Percentiles rank a stretch among this genome's conserved stretches.
These are phyloP conservation scores for Strigamia crassipes DNA, from an alignment of 2,888 invertebrate species.

Conservation along the genomic window DNA sequence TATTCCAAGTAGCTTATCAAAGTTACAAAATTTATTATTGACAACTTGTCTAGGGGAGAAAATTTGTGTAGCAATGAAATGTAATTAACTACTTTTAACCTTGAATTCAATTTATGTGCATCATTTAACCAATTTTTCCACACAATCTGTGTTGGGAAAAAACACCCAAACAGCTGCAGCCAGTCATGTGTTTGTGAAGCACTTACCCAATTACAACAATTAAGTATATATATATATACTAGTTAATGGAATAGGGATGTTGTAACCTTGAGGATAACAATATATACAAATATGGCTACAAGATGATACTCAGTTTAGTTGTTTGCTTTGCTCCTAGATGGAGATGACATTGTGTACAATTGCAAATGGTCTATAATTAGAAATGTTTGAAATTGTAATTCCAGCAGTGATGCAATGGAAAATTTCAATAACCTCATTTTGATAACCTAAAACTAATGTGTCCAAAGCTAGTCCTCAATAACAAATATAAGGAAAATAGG, in stretches of 20 bases:
- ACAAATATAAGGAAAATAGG: background rate
- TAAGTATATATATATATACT: background rate
- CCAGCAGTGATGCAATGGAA: slow-evolving; percentile 6
- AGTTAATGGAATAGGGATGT: background rate
- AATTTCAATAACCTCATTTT: slow-evolving; percentile 11
- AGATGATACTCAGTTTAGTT: slow-evolving; percentile 5
- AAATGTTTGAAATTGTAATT: background rate
- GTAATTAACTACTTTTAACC: background rate
- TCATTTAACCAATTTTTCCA: background rate
- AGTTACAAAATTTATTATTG: too few relatives aligned
- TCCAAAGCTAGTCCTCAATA: background rate
- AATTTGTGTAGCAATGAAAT: too few relatives aligned
- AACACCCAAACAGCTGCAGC: background rate
- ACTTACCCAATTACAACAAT: background rate
- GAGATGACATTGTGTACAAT: background rate
- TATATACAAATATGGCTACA: slow-evolving; percentile 4
- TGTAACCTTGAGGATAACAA: background rate
- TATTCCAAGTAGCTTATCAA: too few relatives aligned
- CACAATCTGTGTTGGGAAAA: background rate
- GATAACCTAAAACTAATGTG: background rate
- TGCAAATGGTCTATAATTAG: background rate
- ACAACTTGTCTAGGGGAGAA: too few relatives aligned
- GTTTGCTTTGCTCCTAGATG: slow-evolving; percentile 20
- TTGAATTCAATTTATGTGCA: background rate
- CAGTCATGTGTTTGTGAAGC: slow-evolving; percentile 6